Evolutionary conservation across 2,888 invertebrate genomes (phyloP), one percentile per base, ranked within the genome.

Genomic region (Yponomeuta malinellus): DNA sequence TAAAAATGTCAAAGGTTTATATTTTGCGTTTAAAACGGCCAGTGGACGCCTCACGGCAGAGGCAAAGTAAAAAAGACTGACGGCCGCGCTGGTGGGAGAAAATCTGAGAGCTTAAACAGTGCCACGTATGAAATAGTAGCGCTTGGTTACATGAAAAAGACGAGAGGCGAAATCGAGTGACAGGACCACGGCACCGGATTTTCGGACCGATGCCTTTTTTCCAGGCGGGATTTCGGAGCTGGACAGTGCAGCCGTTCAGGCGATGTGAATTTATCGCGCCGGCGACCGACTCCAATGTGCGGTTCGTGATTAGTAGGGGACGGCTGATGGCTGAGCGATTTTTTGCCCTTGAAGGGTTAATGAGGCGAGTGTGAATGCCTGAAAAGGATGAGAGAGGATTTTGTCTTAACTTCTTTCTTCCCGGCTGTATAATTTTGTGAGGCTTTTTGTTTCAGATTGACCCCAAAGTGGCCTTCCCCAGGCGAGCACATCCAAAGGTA

Each of bases 381-480:
- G 68, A 43, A n/a, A n/a, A 31, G n/a, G 10, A 48, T 23, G 8
- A 33, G 15, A 43, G 37, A 23, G 67, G 23, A 12, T 23, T 23
- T 68, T 12, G 6, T 67, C 67, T 33, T 37, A 37, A 33, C 6
- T 67, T 67, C 67, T 68, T 37, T 68, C 48, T 68, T 15, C 9
- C 48, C 67, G 5, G 12, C 67, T 37, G n/a, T 67, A 52, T 10
- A 68, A 68, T 52, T 12, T 52, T 68, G 12, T 65, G 43, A 43
- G 12, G 15, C 15, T 63, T 88, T 92, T 79, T 85, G 89, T 95
- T 94, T 76, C 96, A 99, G 99, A 99, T 99, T 94, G 99, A 99
- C 93, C 99, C 99, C 82, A 99, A 99, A 96, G 98, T 99, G 93
- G 99, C 99, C 90, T 99, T 99, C 94, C 99, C 99, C 81, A 96